A percentile compares a stretch with the other conserved stretches of the same genome.
Evolutionary conservation across 2,888 invertebrate species (phyloP).

Genomic region (Nineta flava): DNA sequence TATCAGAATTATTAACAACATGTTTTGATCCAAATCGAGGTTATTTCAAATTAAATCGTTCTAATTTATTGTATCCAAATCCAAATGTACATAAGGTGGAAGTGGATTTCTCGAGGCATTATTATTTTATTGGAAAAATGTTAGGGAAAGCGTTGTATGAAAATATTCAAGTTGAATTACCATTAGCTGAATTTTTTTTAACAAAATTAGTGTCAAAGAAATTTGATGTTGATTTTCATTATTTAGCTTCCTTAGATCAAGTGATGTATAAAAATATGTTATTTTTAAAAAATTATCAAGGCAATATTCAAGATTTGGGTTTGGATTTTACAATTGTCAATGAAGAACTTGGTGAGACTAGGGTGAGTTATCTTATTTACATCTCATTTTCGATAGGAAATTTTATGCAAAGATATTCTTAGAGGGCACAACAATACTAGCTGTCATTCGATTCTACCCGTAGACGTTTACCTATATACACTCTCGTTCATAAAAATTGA

Average conservation of each 20-base stretch:
- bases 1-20: slow-evolving; percentile 84
- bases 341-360: slow-evolving; percentile 78
- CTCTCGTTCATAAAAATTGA: too few species aligned
- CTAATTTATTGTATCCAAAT: slow-evolving; percentile 91
- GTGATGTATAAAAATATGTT: slow-evolving; percentile 81
- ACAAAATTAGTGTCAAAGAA: slow-evolving; percentile 70
- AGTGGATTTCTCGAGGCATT: slow-evolving; percentile 76
- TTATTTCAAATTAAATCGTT: slow-evolving; percentile 75
- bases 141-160: slow-evolving; percentile 93
- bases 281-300: slow-evolving; percentile 67
- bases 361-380: slow-evolving; percentile 35
- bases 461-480: neutral
- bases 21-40: slow-evolving; percentile 95
- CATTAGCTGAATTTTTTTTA: slow-evolving; percentile 90
- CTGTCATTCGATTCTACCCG: neutral
- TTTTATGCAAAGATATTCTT: slow-evolving; percentile 9
- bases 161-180: slow-evolving; percentile 84
- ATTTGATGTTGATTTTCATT: slow-evolving; percentile 73
- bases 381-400: slow-evolving; percentile 4
- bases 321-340: slow-evolving; percentile 86
- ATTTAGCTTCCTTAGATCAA: slow-evolving; percentile 84
- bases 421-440: slow-evolving; percentile 9
- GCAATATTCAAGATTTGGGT: slow-evolving; percentile 75
- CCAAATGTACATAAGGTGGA: slow-evolving; percentile 79
- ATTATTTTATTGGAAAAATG: slow-evolving; percentile 86